A percentile compares a stretch with the other conserved stretches of the same genome.
Conservation (phyloP, 2,113 vertebrate species). For the Ophthalmolycus amberensis region DNA sequence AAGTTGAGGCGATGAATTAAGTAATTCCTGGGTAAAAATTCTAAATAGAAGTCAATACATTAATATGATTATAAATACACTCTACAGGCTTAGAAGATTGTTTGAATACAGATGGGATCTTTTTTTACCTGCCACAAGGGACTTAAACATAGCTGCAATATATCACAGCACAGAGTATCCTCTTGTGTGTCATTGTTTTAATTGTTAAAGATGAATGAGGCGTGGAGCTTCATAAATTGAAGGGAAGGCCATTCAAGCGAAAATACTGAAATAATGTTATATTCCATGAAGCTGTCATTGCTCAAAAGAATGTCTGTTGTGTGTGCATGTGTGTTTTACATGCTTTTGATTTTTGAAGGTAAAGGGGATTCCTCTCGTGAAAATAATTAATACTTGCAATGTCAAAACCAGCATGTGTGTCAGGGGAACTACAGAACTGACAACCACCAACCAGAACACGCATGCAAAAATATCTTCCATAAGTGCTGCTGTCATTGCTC, state of each 20-base stretch:
- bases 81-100: neutral
- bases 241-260: neutral
- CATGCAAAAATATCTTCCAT: neutral
- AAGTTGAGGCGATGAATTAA: constrained; percentile 27
- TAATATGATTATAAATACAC: constrained; percentile 2
- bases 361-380: neutral
- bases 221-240: constrained; percentile 6
- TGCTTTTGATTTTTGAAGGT: neutral
- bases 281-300: neutral
- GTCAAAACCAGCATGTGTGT: constrained; percentile 12
- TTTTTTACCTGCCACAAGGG: constrained; percentile 8
- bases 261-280: no score
- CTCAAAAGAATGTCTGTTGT: neutral
- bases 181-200: constrained; percentile 45
- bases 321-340: neutral
- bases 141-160: constrained; percentile 22
- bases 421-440: neutral
- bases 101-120: neutral
- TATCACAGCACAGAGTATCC: constrained; percentile 20
- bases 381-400: constrained; percentile 33
- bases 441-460: neutral
- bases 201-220: constrained; percentile 29
- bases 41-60: constrained; percentile 17
- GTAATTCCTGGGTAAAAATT: constrained; percentile 30
- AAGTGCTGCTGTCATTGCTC: neutral